Evolutionary conservation across 2,113 vertebrate species (phyloP), one percentile per base, ranked within the genome.

Genomic region (Gallinago undulata): DNA sequence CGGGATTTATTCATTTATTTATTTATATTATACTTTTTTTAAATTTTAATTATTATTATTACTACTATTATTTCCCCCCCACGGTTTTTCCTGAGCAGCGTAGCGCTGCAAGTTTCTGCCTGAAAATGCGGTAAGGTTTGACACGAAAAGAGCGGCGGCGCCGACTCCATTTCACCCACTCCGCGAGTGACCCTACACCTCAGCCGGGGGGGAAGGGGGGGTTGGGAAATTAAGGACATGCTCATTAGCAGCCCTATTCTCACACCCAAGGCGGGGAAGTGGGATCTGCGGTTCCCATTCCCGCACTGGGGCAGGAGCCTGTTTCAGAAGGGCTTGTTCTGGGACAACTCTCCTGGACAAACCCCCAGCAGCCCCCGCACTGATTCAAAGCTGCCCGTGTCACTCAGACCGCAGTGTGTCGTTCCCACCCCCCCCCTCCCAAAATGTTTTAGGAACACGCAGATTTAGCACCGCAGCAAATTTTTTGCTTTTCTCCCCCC

Each of bases 161-260:
- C 14, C 41, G 41, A 16, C 41, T 15, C 41, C 41, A 14, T 43
- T 43, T 43, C 41, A 43, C 17, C 43, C 43, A 45, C 43, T 45
- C 43, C 43, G 43, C 43, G 43, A 45, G 43, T 45, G 43, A 45
- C 43, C 43, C 43, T 17, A 45, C 7, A 45, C 50, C 50, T 51
- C 50, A 51, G 23, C 50, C 24, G 50, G 50, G 24, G 24, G 50
- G 50, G 48, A 21, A 22, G 48, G 6, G 48, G 22, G 10, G 10
- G 48, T 24, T 8, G 53, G 27, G 43, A 18, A 45, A 53, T 53
- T 55, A 13, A 27, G 76, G 39, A 19, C 30, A 10, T 3, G 53
- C 30, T 19, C 53, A 1, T 17, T 5, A 11, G 3, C 21, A 27
- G 9, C 23, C 5, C 8, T 9, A 2, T 10, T 43, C 45, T 25